A percentile compares a stretch with the other conserved stretches of the same genome.
Evolutionary conservation across 2,888 invertebrate species (phyloP).

Genomic region (Tridacna gigas): DNA sequence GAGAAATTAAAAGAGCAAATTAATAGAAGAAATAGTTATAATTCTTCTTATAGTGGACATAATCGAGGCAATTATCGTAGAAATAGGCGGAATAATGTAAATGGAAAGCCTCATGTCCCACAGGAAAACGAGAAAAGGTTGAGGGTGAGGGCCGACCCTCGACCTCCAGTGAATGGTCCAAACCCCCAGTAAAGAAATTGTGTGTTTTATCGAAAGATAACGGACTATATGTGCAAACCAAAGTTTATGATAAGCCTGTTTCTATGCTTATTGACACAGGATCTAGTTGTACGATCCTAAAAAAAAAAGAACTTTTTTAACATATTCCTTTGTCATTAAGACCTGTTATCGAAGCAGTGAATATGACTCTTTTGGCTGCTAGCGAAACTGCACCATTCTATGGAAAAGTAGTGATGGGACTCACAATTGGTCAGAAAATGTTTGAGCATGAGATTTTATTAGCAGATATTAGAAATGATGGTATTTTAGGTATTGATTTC

Average conservation of each 20-base stretch:
- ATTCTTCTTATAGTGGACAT: not conserved
- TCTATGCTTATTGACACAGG: constrained; percentile 32
- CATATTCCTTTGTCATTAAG: not conserved
- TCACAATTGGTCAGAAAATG: constrained; percentile 6
- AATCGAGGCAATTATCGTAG: not conserved
- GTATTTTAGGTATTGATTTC: constrained; percentile 23
- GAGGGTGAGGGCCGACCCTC: not conserved
- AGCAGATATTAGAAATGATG: constrained; percentile 31
- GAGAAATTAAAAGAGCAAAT: not conserved
- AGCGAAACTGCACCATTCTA: constrained; percentile 25
- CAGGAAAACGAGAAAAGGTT: not conserved
- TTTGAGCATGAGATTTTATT: constrained; percentile 17
- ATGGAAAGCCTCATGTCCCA: no score
- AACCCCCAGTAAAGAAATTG: not conserved
- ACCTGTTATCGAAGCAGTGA: constrained; percentile 12
- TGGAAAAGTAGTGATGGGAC: not conserved
- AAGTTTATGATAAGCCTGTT: not conserved
- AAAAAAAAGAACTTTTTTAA: constrained; percentile 7
- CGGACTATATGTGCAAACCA: not conserved
- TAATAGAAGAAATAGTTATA: not conserved
- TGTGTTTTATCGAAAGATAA: constrained; percentile 6
- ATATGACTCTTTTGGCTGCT: constrained; percentile 13
- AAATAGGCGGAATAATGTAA: not conserved
- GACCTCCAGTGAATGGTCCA: not conserved
- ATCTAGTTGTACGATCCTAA: constrained; percentile 24